phyloP scores from a whole-genome alignment of 2,888 invertebrate species.

The Monoplex corrugatus region DNA sequence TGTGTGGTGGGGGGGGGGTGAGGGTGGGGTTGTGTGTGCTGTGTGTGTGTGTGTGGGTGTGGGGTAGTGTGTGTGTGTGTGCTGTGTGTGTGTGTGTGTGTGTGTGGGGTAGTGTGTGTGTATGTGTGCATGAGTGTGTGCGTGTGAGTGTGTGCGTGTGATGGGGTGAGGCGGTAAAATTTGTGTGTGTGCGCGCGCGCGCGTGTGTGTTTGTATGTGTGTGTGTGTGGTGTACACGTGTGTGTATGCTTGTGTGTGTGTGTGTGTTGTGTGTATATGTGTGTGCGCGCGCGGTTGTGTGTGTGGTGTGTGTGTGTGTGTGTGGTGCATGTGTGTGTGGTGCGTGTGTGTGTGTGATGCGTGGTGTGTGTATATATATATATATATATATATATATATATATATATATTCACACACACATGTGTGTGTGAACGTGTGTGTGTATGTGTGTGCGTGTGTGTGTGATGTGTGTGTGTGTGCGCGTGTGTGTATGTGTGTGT shows the following conservation, averaged over 20 bases:
- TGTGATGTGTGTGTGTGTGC: neutral
- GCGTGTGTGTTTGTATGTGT: neutral
- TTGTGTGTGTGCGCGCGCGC: no score
- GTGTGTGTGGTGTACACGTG: neutral
- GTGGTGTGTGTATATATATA: neutral
- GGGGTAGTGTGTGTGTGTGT: neutral
- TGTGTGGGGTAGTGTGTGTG: neutral
- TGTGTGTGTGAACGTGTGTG: neutral
- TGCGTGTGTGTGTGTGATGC: neutral
- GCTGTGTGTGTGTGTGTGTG: neutral
- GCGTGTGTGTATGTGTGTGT: neutral
- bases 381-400: neutral
- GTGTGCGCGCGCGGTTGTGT: neutral
- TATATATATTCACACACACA: neutral
- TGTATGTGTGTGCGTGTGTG: neutral
- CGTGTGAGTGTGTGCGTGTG: neutral
- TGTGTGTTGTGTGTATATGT: neutral
- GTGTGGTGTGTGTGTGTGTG: no score
- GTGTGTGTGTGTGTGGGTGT: constrained; percentile 2
- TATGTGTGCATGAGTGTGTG: neutral
- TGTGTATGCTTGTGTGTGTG: neutral
- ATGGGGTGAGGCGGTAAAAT: no score
- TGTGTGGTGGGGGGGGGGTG: neutral
- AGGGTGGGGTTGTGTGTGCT: no score
- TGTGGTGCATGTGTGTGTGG: neutral